Base-by-base conservation (phyloP, 2,113 vertebrate genomes). In the Myrmecophaga tridactyla region DNA sequence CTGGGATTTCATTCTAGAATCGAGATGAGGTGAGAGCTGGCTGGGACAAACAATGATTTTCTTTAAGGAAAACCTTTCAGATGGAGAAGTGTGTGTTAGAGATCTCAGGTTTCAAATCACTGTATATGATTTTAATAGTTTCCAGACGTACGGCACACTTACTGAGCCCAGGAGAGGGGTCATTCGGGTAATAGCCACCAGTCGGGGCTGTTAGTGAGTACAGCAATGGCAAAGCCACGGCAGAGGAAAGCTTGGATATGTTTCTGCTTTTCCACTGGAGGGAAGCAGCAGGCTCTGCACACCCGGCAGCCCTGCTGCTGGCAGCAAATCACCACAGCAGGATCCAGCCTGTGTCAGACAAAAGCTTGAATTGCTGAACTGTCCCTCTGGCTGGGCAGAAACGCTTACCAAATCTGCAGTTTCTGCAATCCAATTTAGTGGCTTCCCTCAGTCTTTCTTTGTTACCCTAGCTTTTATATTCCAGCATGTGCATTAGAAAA, bases 141-240 rank as follows among this genome's bases (percentile, higher is more conserved):
- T 96, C 92, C 97, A 97, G 92, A 94, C 43, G 0, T 31, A 31
- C 4, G 34, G 43, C 56, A 62, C 62, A 6, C 83, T 96, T 46
- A 36, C 95, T 13, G 81, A 72, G 72, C 92, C 48, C 72, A 12
- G 27, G 95, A 84, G 84, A 89, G 95, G 84, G 1, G 0, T 94
- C 29, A 87, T 94, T 65, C 89, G 94, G 88, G 69, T 63, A 73
- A 85, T 23, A 69, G 70, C 76, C 88, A 95, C 75, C 89, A 89
- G 80, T 80, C 70, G 20, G 8, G 48, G 73, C 88, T 3, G 46
- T 17, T 58, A 90, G 85, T 39, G 82, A 95, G 92, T 86, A 29
- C 65, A 27, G 13, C 56, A 83, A 39, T 36, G 8, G 86, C 60
- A 39, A 21, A 43, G 96, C 81, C 11, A 18, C 23, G 1, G 85